A percentile compares a stretch with the other conserved stretches of the same genome.
Conservation (phyloP, 2,888 invertebrate species). For the Asteroscopus sphinx region DNA sequence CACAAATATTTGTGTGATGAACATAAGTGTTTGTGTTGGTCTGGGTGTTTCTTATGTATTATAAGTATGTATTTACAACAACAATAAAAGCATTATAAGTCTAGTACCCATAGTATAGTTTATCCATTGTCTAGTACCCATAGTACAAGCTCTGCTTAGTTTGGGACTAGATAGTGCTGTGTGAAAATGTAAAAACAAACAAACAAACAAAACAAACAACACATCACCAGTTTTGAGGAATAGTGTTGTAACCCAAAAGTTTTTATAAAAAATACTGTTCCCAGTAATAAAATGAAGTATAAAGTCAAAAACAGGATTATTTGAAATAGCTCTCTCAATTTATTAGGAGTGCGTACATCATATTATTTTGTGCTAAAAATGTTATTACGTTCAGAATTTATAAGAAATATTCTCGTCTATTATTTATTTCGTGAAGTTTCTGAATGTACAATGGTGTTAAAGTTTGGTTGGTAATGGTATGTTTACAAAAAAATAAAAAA, state of each 20-base stretch:
- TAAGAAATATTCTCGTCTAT: conserved; percentile 30
- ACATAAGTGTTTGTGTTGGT: no score
- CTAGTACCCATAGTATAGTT: no score
- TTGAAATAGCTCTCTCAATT: conserved; percentile 29
- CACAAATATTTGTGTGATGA: no score
- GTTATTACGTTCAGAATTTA: conserved; percentile 32
- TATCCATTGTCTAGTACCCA: no score
- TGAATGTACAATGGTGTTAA: no score
- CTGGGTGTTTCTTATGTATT: no score
- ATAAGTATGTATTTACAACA: no score
- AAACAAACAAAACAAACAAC: not conserved
- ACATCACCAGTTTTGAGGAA: conserved; percentile 18
- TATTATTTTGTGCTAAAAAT: conserved; percentile 19
- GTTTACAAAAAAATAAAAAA: no score
- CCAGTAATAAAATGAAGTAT: conserved; percentile 36
- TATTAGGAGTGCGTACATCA: conserved; percentile 28
- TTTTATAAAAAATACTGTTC: conserved; percentile 8
- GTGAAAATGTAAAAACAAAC: not conserved
- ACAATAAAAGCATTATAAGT: no score
- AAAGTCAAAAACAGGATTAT: conserved; percentile 30
- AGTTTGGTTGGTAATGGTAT: no score
- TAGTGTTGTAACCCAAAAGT: conserved; percentile 20
- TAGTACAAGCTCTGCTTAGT: no score
- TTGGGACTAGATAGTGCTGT: no score
- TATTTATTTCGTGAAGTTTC: conserved; percentile 25